Evolutionary conservation across 2,888 invertebrate genomes (phyloP).

Genomic region (Hydropsyche betteni): DNA sequence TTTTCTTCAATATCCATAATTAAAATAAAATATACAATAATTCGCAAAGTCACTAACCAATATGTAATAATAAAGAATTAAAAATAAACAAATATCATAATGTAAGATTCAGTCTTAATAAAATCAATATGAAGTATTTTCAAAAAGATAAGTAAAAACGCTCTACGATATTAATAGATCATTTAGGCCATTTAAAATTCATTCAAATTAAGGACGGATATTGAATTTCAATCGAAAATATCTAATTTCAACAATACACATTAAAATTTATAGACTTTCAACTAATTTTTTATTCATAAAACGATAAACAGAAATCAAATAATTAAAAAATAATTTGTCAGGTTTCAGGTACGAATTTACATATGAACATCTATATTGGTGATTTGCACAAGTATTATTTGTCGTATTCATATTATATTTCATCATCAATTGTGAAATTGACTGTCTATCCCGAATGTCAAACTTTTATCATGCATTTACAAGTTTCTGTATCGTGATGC

Average conservation of each 20-base stretch:
- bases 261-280: background rate
- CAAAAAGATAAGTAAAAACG: no score
- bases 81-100: no score
- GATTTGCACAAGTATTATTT: constrained; percentile 18
- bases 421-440: constrained; percentile 6
- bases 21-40: no score
- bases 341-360: constrained; percentile 20
- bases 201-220: constrained; percentile 10
- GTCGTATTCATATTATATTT: constrained; percentile 20
- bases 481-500: background rate
- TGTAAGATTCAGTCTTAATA: no score
- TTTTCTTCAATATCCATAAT: no score
- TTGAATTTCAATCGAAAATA: constrained; percentile 8
- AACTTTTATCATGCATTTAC: background rate
- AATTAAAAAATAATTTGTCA: constrained; percentile 11
- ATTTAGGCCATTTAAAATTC: constrained; percentile 4
- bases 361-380: constrained; percentile 11
- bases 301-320: background rate
- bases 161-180: no score
- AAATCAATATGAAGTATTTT: no score
- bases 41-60: no score
- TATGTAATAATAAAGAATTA: no score
- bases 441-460: background rate
- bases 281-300: no score
- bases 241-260: background rate